Percentiles rank a stretch among this genome's conserved stretches.
These are phyloP conservation scores for Upupa epops DNA, from an alignment of 2,113 vertebrate genomes.

Conservation along the genomic window DNA sequence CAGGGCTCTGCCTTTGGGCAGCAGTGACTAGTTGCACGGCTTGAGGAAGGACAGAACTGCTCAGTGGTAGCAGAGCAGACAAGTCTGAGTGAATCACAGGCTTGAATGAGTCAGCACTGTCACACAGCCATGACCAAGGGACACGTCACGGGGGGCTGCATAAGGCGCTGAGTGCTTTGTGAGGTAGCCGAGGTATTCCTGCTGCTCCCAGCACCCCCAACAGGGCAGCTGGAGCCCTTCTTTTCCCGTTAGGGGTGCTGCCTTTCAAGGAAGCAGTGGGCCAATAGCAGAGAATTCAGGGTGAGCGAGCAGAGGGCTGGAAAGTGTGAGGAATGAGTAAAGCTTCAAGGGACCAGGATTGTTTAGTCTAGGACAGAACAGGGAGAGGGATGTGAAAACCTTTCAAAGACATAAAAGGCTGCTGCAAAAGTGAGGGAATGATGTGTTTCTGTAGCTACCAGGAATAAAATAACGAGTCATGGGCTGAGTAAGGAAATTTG, in stretches of 20 bases:
- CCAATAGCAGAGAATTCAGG: background rate
- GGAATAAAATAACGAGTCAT: background rate
- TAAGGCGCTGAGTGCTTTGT: background rate
- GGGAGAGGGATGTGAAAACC: background rate
- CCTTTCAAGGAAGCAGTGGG: background rate
- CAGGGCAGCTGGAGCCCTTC: background rate
- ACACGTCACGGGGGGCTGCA: background rate
- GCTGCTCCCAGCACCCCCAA: background rate
- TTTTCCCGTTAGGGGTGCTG: background rate
- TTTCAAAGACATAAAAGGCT: slow-evolving; percentile 40
- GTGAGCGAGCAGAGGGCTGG: slow-evolving; percentile 24
- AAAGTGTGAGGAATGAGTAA: slow-evolving; percentile 29
- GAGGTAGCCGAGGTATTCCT: slow-evolving; percentile 16
- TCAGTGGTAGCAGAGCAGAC: background rate
- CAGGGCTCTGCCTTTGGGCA: background rate
- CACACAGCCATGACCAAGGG: slow-evolving; percentile 17
- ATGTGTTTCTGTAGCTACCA: background rate
- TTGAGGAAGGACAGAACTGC: background rate
- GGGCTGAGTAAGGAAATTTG: background rate
- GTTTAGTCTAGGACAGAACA: slow-evolving; percentile 51
- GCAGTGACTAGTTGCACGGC: background rate
- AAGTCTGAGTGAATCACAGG: slow-evolving; percentile 25
- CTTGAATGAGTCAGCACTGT: background rate
- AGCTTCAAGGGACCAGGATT: background rate
- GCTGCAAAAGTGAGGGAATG: background rate